Conservation (phyloP, 2,797 vertebrate species). For the Alosa sapidissima region DNA sequence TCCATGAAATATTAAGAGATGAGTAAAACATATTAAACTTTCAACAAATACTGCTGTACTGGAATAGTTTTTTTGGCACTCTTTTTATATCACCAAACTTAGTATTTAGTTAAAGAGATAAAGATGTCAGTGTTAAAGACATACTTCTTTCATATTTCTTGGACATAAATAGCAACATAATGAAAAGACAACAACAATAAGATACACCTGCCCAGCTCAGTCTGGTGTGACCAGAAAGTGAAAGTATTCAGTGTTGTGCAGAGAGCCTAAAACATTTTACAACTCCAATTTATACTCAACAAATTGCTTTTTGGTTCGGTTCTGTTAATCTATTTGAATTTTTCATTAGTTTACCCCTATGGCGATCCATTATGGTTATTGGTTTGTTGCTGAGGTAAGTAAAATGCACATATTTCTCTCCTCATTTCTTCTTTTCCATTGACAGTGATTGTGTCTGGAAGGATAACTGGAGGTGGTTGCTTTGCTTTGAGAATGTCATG, state of each 20-base stretch:
- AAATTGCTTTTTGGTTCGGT: constrained; percentile 17
- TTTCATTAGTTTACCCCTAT: constrained; percentile 26
- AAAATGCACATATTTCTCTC: not conserved
- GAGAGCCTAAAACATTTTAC: not conserved
- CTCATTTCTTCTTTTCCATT: not conserved
- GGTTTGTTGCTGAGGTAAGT: not conserved
- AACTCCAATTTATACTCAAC: not conserved
- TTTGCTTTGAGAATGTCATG: not conserved
- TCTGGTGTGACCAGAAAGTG: not conserved
- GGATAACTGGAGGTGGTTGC: not conserved
- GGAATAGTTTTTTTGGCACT: not conserved
- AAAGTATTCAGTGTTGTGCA: not conserved
- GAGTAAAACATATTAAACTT: not conserved
- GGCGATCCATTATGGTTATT: not conserved
- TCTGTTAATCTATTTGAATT: not conserved
- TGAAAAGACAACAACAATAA: not conserved
- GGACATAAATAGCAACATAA: not conserved
- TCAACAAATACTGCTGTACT: not conserved
- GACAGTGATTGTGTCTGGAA: constrained; percentile 17
- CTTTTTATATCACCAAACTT: not conserved
- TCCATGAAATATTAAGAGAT: not conserved
- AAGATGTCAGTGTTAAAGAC: not conserved
- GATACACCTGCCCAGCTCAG: not conserved
- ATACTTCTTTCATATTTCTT: not conserved
- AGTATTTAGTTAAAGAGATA: not conserved